Conservation (phyloP, 2,797 vertebrate species). For the Enteromius afrohamiltoni region DNA sequence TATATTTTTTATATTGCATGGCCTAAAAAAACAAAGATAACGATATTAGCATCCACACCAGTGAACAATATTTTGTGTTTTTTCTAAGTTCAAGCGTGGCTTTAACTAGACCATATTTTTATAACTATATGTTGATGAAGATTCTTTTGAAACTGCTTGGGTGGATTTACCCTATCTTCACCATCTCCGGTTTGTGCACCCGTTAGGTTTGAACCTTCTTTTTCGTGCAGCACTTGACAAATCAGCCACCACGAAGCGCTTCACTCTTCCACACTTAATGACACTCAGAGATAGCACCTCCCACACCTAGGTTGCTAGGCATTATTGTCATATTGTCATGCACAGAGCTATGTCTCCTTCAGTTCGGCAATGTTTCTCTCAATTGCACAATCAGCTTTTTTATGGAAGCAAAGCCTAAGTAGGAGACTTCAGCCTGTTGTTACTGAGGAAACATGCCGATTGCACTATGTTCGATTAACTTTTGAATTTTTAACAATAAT, state of each 20-base stretch:
- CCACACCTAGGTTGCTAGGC: conserved; percentile 59
- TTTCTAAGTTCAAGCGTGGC: too few relatives aligned
- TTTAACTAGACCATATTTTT: background rate
- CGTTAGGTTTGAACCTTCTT: conserved; percentile 40
- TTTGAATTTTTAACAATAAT: background rate
- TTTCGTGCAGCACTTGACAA: conserved; percentile 49
- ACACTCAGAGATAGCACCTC: conserved; percentile 57
- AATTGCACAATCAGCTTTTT: conserved; percentile 39
- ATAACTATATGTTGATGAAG: background rate
- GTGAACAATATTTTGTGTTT: too few relatives aligned
- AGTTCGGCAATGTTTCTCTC: conserved; percentile 30
- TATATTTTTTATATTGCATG: background rate
- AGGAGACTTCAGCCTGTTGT: conserved; percentile 9
- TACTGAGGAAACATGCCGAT: background rate
- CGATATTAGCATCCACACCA: too few relatives aligned
- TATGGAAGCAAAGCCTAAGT: background rate
- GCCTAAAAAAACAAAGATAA: background rate
- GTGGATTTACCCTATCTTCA: background rate
- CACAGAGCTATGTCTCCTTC: conserved; percentile 35
- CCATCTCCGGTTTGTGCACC: conserved; percentile 5
- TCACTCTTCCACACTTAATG: conserved; percentile 53
- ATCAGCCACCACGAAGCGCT: conserved; percentile 37
- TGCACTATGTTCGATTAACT: background rate
- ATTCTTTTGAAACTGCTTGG: background rate
- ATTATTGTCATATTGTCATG: conserved; percentile 56